Conservation (phyloP, 2,797 vertebrate species). For the Enteromius paludinosus region DNA sequence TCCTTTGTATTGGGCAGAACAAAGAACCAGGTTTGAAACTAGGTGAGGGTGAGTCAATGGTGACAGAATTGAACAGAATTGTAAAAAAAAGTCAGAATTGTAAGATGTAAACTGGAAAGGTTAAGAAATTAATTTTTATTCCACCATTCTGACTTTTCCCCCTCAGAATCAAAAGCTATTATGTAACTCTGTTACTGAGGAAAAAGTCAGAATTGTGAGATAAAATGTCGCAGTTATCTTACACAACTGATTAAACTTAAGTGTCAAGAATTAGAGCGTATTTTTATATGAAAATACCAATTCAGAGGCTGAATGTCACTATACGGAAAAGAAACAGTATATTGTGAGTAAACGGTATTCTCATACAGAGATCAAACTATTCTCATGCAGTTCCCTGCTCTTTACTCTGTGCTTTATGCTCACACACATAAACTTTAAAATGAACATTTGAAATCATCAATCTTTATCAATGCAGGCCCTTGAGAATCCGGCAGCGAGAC, state of each 20-base stretch:
- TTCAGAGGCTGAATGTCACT: neutral
- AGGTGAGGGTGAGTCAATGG: too few species aligned
- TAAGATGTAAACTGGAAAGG: too few species aligned
- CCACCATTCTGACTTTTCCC: too few species aligned
- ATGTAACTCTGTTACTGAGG: neutral
- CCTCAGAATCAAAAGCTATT: too few species aligned
- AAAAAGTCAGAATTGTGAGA: neutral
- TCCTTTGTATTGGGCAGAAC: too few species aligned
- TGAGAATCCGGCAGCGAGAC: neutral
- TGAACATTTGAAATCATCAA: neutral
- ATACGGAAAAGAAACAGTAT: neutral
- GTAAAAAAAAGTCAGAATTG: too few species aligned
- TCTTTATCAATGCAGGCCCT: neutral
- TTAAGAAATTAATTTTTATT: too few species aligned
- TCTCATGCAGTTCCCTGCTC: neutral
- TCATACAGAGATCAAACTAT: slow-evolving; percentile 4
- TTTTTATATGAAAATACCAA: neutral
- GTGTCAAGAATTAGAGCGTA: neutral
- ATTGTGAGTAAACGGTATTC: neutral
- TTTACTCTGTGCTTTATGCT: neutral
- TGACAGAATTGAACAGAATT: too few species aligned
- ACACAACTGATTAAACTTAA: neutral
- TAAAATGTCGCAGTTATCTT: neutral
- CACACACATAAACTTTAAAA: slow-evolving; percentile 7
- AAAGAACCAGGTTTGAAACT: too few species aligned